phyloP scores from a whole-genome alignment of 2,113 vertebrate species.

The Emydocephalus ijimae region DNA sequence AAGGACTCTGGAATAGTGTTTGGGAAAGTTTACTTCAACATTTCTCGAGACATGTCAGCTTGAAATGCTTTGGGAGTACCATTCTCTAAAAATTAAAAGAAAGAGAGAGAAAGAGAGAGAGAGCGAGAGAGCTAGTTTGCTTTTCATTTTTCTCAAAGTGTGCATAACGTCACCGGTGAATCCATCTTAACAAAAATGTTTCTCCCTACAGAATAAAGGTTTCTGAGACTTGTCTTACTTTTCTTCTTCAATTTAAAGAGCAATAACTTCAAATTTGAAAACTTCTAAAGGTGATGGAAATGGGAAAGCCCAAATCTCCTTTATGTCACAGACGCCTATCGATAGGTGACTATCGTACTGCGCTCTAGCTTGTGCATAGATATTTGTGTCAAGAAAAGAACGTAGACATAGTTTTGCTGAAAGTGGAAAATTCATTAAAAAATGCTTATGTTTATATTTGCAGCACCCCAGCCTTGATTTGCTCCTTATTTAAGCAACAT shows the following conservation, averaged over 20 bases:
- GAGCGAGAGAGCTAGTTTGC: not conserved
- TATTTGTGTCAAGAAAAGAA: constrained; percentile 41
- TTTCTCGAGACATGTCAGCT: constrained; percentile 37
- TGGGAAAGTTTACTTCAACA: constrained; percentile 29
- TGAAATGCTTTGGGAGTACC: constrained; percentile 2
- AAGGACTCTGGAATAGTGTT: constrained; percentile 38
- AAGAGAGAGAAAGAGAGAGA: not conserved
- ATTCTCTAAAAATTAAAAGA: not conserved
- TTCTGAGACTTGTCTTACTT: constrained; percentile 40
- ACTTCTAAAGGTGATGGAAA: constrained; percentile 16
- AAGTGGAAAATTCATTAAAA: constrained; percentile 53
- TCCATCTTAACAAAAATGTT: constrained; percentile 56
- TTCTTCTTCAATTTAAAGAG: constrained; percentile 43
- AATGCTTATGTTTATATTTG: constrained; percentile 72
- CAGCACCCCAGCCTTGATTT: constrained; percentile 75
- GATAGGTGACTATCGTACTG: constrained; percentile 7
- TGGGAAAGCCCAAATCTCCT: constrained; percentile 24
- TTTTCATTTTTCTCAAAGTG: constrained; percentile 23
- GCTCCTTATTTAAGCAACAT: constrained; percentile 81
- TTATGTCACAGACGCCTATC: constrained; percentile 8
- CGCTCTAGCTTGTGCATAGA: not conserved
- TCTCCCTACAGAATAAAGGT: constrained; percentile 50
- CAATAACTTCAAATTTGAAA: constrained; percentile 52
- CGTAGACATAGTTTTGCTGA: constrained; percentile 44
- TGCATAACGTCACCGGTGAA: constrained; percentile 57